Evolutionary conservation across 2,113 vertebrate species (phyloP).

Genomic region (pig (Sus scrofa)): T2T-Sscrofa CM000829.6:58336501-58337000

Average conservation of each 20-base stretch:
- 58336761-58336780: background rate
- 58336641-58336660: background rate
- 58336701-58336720: background rate
- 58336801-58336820: constrained; percentile 40
- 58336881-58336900: background rate
- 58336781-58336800: background rate
- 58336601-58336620: background rate
- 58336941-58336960: background rate
- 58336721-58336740: background rate
- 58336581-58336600: background rate
- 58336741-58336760: background rate
- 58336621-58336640: background rate
- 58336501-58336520: background rate
- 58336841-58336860: background rate
- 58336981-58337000: background rate
- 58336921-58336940: background rate
- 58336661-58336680: background rate
- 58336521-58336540: background rate
- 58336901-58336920: background rate
- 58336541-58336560: background rate
- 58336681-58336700: background rate
- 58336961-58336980: background rate
- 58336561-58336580: background rate
- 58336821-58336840: background rate
- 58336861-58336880: background rate